Evolutionary conservation across 2,797 vertebrate species (phyloP).

Genomic region (Tachyglossus aculeatus): DNA sequence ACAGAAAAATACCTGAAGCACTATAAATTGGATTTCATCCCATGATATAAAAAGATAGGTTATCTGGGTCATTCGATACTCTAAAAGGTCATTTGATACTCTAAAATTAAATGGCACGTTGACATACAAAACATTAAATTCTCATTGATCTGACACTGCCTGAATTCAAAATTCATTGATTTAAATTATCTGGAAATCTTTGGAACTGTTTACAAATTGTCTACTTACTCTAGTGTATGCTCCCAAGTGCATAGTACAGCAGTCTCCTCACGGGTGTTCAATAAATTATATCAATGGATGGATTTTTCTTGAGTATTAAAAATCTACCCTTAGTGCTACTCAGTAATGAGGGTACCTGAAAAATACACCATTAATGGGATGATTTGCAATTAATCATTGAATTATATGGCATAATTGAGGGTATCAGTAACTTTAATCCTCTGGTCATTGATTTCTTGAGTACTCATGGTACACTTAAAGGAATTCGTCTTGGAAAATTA

Average conservation of each 20-base stretch:
- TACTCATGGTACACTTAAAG: background rate
- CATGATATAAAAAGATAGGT: background rate
- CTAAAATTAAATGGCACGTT: slow-evolving; percentile 20
- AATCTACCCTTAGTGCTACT: too few species aligned
- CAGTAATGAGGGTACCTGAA: too few species aligned
- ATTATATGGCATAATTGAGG: background rate
- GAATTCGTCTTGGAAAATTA: background rate
- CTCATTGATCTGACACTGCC: background rate
- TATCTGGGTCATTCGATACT: background rate
- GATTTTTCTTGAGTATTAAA: too few species aligned
- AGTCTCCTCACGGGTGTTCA: too few species aligned
- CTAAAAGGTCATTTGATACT: slow-evolving; percentile 14
- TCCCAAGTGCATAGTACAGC: too few species aligned
- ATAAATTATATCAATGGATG: too few species aligned
- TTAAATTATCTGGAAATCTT: background rate
- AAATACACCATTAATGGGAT: too few species aligned
- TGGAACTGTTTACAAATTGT: too few species aligned
- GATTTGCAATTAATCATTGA: background rate
- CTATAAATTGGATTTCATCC: background rate
- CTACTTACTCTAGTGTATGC: too few species aligned
- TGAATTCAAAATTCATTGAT: background rate
- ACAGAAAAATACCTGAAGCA: background rate
- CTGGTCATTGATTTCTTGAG: background rate
- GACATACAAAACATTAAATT: background rate
- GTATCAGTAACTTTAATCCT: background rate